A percentile compares a stretch with the other conserved stretches of the same genome.
Evolutionary conservation across 2,797 vertebrate species (phyloP).

Genomic region (Takifugu ocellatus): DNA sequence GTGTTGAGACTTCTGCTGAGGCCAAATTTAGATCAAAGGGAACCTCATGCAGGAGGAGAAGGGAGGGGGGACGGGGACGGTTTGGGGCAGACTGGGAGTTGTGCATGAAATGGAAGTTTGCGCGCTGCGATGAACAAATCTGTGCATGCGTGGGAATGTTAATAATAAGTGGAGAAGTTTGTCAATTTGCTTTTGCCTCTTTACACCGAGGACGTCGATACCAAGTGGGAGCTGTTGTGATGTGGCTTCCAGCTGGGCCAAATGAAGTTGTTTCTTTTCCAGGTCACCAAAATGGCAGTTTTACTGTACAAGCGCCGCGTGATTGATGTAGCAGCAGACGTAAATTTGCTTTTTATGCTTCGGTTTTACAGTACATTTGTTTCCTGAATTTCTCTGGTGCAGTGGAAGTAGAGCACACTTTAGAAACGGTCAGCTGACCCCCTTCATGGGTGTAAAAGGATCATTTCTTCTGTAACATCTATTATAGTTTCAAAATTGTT

Average conservation of each 20-base stretch:
- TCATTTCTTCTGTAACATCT: no score
- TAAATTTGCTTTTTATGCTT: slow-evolving; percentile 52
- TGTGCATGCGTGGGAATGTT: slow-evolving; percentile 58
- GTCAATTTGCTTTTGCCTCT: slow-evolving; percentile 52
- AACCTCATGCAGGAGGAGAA: slow-evolving; percentile 41
- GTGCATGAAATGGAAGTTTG: slow-evolving; percentile 67
- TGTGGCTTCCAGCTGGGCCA: slow-evolving; percentile 50
- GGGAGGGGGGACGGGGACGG: slow-evolving; percentile 24
- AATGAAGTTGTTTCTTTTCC: slow-evolving; percentile 53
- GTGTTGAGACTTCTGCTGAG: slow-evolving; percentile 68
- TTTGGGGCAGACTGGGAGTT: slow-evolving; percentile 44
- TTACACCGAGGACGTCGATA: slow-evolving; percentile 50
- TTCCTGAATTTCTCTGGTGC: slow-evolving; percentile 14
- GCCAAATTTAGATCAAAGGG: slow-evolving; percentile 80
- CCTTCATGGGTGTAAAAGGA: no score
- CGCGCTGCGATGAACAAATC: slow-evolving; percentile 59
- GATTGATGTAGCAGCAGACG: slow-evolving; percentile 33
- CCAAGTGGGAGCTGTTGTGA: slow-evolving; percentile 47
- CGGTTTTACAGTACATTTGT: slow-evolving; percentile 25
- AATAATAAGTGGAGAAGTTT: slow-evolving; percentile 60
- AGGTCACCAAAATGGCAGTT: slow-evolving; percentile 43
- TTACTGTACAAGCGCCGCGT: slow-evolving; percentile 12
- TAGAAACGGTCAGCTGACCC: no score
- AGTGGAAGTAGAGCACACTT: not conserved
- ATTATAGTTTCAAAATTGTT: not conserved